Conservation (phyloP, 1,140 invertebrate genomes). For the Cyclina sinensis region DNA sequence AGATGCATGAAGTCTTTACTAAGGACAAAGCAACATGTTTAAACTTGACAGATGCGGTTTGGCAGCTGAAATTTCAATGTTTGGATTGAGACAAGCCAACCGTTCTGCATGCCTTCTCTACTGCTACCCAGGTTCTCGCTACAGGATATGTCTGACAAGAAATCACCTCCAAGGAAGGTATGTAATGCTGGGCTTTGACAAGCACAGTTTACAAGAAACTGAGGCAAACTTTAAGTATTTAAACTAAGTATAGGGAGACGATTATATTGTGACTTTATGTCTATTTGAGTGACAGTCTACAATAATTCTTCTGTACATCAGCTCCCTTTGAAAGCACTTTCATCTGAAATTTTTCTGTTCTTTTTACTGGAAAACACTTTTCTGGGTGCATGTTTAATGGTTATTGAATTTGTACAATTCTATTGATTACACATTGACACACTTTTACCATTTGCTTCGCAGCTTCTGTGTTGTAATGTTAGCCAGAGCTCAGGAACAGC, state of each 20-base stretch:
- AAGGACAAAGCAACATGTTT: slow-evolving; percentile 14
- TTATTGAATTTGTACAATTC: slow-evolving; percentile 7
- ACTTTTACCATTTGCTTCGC: not conserved
- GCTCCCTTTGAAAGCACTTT: too few relatives aligned
- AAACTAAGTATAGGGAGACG: too few relatives aligned
- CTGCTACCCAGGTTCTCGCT: slow-evolving; percentile 74
- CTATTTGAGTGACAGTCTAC: too few relatives aligned
- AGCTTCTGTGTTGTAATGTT: not conserved
- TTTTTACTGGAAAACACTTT: slow-evolving; percentile 4
- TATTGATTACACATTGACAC: slow-evolving; percentile 27
- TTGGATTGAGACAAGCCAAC: slow-evolving; percentile 42
- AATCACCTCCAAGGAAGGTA: slow-evolving; percentile 85
- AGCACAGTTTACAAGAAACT: not conserved
- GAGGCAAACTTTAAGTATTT: too few relatives aligned
- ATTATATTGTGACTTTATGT: too few relatives aligned
- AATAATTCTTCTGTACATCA: too few relatives aligned
- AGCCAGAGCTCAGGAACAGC: too few relatives aligned
- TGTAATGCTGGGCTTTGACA: too few relatives aligned
- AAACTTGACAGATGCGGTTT: not conserved
- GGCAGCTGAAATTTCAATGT: slow-evolving; percentile 7
- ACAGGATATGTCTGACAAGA: slow-evolving; percentile 85
- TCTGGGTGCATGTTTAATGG: not conserved
- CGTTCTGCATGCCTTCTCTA: slow-evolving; percentile 81
- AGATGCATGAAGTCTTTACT: slow-evolving; percentile 40
- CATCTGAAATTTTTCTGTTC: too few relatives aligned